These are phyloP conservation scores for Odocoileus hemionus DNA, from an alignment of 2,113 vertebrate species.

Conservation along the genomic window DNA sequence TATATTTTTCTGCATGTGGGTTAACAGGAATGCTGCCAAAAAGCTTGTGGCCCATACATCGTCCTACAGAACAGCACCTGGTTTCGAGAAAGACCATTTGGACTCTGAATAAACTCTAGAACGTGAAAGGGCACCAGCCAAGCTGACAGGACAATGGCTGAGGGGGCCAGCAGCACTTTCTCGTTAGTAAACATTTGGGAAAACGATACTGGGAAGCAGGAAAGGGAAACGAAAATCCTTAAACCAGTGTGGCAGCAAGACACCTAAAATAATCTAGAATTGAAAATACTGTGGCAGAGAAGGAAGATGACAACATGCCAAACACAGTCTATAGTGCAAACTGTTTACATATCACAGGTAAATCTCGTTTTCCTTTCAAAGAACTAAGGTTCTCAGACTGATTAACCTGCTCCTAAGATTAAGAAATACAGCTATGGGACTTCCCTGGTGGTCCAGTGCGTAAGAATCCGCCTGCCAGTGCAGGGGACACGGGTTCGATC, in stretches of 20 bases:
- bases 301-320: accelerated
- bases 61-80: neutral
- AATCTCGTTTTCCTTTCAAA: neutral
- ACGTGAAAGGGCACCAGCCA: neutral
- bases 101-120: neutral
- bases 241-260: neutral
- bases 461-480: neutral
- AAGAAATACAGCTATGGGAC: neutral
- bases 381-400: neutral
- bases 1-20: neutral
- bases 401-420: neutral
- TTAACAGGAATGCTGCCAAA: neutral
- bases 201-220: neutral
- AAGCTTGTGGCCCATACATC: neutral
- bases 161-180: neutral
- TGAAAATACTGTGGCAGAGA: neutral
- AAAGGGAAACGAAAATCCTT: neutral
- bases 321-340: accelerated
- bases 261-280: neutral
- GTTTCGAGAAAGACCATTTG: neutral
- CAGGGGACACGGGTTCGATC: neutral
- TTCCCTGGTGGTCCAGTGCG: neutral
- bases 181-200: neutral
- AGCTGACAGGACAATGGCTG: neutral
- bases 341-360: neutral